Evolutionary conservation across 2,888 invertebrate species (phyloP).

Genomic region (Megastigmus dorsalis): DNA sequence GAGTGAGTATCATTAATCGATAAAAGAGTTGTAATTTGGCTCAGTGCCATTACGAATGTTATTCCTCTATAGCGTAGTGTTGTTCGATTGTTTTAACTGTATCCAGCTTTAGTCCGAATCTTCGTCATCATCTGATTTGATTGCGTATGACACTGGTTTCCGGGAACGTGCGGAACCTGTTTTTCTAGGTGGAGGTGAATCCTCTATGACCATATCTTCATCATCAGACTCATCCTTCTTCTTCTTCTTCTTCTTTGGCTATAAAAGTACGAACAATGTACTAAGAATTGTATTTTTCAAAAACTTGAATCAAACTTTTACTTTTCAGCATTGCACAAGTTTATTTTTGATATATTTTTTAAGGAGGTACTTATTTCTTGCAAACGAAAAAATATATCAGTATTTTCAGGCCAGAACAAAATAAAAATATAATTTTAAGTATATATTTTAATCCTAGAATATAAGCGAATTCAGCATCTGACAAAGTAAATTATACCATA

Average conservation of each 20-base stretch:
- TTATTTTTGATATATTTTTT: too few relatives aligned
- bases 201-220: slow-evolving; percentile 56
- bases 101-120: slow-evolving; percentile 55
- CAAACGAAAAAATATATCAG: too few relatives aligned
- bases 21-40: slow-evolving; percentile 10
- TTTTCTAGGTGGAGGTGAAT: slow-evolving; percentile 68
- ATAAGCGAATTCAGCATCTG: too few relatives aligned
- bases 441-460: too few relatives aligned
- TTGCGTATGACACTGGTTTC: slow-evolving; percentile 75
- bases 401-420: too few relatives aligned
- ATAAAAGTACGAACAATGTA: too few relatives aligned
- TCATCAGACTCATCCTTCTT: slow-evolving; percentile 62
- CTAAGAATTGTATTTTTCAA: too few relatives aligned
- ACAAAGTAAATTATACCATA: too few relatives aligned
- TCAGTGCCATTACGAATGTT: neutral
- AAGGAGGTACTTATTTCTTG: too few relatives aligned
- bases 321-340: too few relatives aligned
- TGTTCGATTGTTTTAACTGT: neutral
- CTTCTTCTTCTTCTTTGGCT: slow-evolving; percentile 65
- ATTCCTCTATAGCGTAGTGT: slow-evolving; percentile 6
- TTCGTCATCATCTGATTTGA: slow-evolving; percentile 70
- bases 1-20: slow-evolving; percentile 43
- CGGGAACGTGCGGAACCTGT: slow-evolving; percentile 76
- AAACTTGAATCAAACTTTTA: too few relatives aligned
- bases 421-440: too few relatives aligned